Percentiles rank a stretch among this genome's conserved stretches.
These are phyloP conservation scores for Halesus radiatus DNA, from an alignment of 1,140 invertebrate species.

Conservation along the genomic window DNA sequence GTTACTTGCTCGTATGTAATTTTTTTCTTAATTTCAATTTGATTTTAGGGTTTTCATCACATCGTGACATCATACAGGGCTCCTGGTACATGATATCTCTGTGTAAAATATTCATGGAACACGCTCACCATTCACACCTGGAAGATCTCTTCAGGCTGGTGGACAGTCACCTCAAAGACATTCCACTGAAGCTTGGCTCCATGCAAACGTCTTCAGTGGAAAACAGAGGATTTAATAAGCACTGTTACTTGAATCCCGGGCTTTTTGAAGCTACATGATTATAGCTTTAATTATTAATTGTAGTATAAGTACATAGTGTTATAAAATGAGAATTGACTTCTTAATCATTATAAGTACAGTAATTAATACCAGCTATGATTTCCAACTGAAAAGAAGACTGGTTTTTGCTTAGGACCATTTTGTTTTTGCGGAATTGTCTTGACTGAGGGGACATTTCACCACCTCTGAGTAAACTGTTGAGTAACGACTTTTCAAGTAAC, in stretches of 20 bases:
- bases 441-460: too few species aligned
- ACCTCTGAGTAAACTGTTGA: too few species aligned
- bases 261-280: constrained; percentile 60
- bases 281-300: background rate
- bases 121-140: constrained; percentile 75
- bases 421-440: too few species aligned
- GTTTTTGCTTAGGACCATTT: too few species aligned
- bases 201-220: constrained; percentile 72
- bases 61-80: constrained; percentile 74
- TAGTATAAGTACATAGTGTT: background rate
- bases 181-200: constrained; percentile 57
- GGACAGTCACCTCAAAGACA: constrained; percentile 64
- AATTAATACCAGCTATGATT: too few species aligned
- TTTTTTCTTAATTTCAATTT: constrained; percentile 40
- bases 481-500: too few species aligned
- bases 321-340: background rate
- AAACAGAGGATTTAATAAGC: constrained; percentile 74
- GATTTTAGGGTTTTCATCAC: constrained; percentile 73
- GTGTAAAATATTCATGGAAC: constrained; percentile 80
- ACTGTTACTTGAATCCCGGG: constrained; percentile 76
- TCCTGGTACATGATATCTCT: constrained; percentile 85
- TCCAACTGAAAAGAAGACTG: too few species aligned
- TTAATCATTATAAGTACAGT: too few species aligned
- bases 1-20: too few species aligned
- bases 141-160: constrained; percentile 78